Conservation (phyloP, 2,888 invertebrate species). For the Liopterus haemorrhoidalis region DNA sequence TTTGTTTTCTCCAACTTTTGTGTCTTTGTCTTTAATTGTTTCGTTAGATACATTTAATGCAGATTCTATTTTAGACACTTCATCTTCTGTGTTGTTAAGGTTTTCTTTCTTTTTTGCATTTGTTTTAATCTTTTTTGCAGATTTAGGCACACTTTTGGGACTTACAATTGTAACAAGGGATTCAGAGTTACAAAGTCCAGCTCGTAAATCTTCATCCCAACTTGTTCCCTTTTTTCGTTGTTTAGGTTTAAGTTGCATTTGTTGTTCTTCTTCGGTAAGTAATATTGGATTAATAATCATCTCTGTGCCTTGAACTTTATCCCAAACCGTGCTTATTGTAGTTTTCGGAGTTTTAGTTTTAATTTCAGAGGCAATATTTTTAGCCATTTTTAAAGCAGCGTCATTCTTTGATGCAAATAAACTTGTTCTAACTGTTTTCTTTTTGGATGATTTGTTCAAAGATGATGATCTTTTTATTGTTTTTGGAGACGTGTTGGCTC, state of each 20-base stretch:
- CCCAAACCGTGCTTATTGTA: slow-evolving; percentile 22
- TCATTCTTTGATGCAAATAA: slow-evolving; percentile 16
- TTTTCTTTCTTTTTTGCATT: no score
- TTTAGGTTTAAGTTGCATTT: slow-evolving; percentile 11
- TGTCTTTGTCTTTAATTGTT: neutral
- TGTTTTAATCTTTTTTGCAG: no score
- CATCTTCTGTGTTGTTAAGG: no score
- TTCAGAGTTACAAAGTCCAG: no score
- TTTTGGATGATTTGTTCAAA: slow-evolving; percentile 8
- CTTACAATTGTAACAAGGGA: no score
- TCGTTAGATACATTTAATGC: neutral
- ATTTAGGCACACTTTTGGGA: no score
- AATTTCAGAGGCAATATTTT: slow-evolving; percentile 7
- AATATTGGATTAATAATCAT: slow-evolving; percentile 18
- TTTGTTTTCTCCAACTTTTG: neutral
- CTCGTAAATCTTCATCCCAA: slow-evolving; percentile 39
- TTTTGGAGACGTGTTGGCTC: slow-evolving; percentile 26
- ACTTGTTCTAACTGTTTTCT: slow-evolving; percentile 7
- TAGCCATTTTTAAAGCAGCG: slow-evolving; percentile 4
- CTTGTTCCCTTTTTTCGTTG: slow-evolving; percentile 13
- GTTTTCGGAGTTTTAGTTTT: slow-evolving; percentile 17
- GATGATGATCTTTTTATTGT: neutral
- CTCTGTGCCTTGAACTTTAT: slow-evolving; percentile 16
- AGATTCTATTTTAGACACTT: no score
- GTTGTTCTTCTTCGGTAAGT: slow-evolving; percentile 9